phyloP scores from a whole-genome alignment of 2,113 vertebrate species.

The Australoheros scitulus region DNA sequence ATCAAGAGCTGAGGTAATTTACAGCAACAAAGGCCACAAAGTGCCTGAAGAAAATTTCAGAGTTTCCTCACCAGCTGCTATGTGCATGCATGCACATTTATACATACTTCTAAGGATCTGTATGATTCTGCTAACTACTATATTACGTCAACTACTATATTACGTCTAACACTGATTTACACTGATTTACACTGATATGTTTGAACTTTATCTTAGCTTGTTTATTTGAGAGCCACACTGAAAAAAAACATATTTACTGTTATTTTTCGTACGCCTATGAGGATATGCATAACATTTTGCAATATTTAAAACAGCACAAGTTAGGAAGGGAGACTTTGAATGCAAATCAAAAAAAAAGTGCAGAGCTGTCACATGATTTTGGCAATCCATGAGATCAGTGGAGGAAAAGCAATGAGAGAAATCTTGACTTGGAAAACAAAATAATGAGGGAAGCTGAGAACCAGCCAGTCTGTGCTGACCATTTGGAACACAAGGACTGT shows the following conservation, averaged over 20 bases:
- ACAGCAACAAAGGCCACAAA: constrained; percentile 62
- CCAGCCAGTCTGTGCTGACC: constrained; percentile 22
- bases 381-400: constrained; percentile 27
- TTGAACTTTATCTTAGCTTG: background rate
- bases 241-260: background rate
- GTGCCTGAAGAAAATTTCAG: constrained; percentile 40
- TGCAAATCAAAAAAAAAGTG: background rate
- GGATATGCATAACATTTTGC: background rate
- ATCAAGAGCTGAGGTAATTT: constrained; percentile 73
- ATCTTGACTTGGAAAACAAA: constrained; percentile 43
- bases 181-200: background rate
- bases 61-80: background rate
- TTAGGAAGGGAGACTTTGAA: constrained; percentile 5
- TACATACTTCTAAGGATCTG: background rate
- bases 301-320: background rate
- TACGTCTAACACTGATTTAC: no score
- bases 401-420: constrained; percentile 12
- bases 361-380: constrained; percentile 25
- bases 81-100: background rate
- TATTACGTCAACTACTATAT: background rate
- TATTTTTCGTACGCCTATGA: background rate
- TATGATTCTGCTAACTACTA: background rate
- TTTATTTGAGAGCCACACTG: background rate
- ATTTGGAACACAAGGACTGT: constrained; percentile 34
- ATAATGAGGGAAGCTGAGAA: constrained; percentile 52